Base-by-base conservation (phyloP, 2,113 vertebrate genomes). In the Limanda limanda region DNA sequence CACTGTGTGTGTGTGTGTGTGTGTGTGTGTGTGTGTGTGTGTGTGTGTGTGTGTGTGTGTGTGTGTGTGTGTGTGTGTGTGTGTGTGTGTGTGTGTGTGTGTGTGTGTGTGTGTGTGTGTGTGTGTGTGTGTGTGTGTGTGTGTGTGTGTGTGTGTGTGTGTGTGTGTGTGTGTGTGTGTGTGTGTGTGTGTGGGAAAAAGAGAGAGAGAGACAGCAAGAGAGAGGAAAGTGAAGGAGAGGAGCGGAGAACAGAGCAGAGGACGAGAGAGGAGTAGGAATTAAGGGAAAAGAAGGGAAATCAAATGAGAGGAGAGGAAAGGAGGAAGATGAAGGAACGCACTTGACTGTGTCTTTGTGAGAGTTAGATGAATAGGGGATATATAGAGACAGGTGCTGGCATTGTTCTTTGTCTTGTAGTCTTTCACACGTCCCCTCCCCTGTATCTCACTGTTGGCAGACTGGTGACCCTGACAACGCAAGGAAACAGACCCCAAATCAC, bases 401-500 rank as follows among this genome's bases (percentile, higher is more conserved):
- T 51, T 25, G 37, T 65, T 25, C 52, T 62, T 20, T 56, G n/a
- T 73, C 55, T 35, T 24, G 18, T 40, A 61, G 18, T 77, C 45
- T 60, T 58, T 74, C 54, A 56, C 56, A 71, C 71, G 66, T 64
- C 35, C 37, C n/a, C 56, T 75, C 68, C 65, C 54, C n/a, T 3
- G 7, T 9, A 25, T 13, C 37, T 27, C 2, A 0, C 54, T 23
- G 23, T 31, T 31, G 31, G 54, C 31, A 52, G 47, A 12, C 51
- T 47, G 48, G 59, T 71, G 21, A 40, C 58, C 18, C 61, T 37
- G 48, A 52, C 71, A 67, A 76, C 20, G 59, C 18, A 64, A 31
- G 6, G 31, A 31, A 5, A 31, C 6, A 31, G 14, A 58, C 14
- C 48, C 23, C 40, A 52, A 67, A 71, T 24, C 3, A 13, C 14